Percentiles rank a stretch among this genome's conserved stretches.
Evolutionary conservation across 1,140 invertebrate genomes (phyloP).

Genomic region (Drosophila tani): DNA sequence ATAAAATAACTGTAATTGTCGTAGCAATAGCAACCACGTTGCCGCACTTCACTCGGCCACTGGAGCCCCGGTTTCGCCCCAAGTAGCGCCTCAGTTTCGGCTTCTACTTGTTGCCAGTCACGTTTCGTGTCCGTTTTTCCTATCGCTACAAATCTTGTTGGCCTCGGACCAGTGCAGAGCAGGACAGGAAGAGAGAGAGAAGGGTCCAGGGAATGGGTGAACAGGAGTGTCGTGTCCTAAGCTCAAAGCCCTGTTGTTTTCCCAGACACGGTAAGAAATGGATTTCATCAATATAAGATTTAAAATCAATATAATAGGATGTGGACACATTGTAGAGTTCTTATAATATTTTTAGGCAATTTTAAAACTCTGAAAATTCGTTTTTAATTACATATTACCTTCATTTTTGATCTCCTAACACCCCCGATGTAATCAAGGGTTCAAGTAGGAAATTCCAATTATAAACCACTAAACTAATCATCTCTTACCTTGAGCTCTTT

Average conservation of each 20-base stretch:
- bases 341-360: too few relatives aligned
- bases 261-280: not conserved
- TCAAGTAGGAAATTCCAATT: too few relatives aligned
- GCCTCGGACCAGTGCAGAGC: not conserved
- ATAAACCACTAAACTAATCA: too few relatives aligned
- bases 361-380: not conserved
- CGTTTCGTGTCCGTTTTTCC: conserved; percentile 44
- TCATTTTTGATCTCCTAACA: too few relatives aligned
- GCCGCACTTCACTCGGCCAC: conserved; percentile 67
- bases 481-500: too few relatives aligned
- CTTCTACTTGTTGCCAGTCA: conserved; percentile 52
- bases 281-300: not conserved
- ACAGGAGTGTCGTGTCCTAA: conserved; percentile 7
- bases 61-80: conserved; percentile 40
- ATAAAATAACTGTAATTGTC: conserved; percentile 83
- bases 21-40: conserved; percentile 59
- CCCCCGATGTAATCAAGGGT: too few relatives aligned
- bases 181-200: not conserved
- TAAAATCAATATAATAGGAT: not conserved
- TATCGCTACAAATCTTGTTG: conserved; percentile 50
- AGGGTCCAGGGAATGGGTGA: not conserved
- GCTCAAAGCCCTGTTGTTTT: conserved; percentile 4
- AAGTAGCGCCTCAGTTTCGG: conserved; percentile 31
- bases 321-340: too few relatives aligned
- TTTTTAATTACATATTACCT: not conserved